Evolutionary conservation across 2,888 invertebrate species (phyloP).

Genomic region (Rhaphigaster nebulosa): DNA sequence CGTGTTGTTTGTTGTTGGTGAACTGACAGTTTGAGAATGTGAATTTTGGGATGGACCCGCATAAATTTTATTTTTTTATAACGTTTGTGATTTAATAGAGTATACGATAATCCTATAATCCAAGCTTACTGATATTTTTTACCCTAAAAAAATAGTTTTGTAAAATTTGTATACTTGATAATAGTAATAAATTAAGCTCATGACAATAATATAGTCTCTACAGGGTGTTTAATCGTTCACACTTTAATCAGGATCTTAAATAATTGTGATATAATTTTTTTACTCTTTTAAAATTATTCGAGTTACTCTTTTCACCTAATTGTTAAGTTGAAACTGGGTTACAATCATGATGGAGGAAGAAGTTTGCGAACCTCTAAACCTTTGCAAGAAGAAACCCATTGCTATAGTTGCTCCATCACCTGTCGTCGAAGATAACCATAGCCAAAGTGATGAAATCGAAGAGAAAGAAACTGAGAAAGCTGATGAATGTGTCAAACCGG

Average conservation of each 20-base stretch:
- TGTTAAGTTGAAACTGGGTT: slow-evolving; percentile 26
- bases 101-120: slow-evolving; percentile 49
- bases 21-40: slow-evolving; percentile 44
- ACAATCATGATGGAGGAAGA: slow-evolving; percentile 64
- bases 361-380: slow-evolving; percentile 72
- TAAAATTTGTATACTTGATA: slow-evolving; percentile 62
- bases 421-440: slow-evolving; percentile 62
- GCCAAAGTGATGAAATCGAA: slow-evolving; percentile 56
- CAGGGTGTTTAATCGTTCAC: slow-evolving; percentile 60
- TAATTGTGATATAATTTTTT: slow-evolving; percentile 58
- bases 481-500: slow-evolving; percentile 64
- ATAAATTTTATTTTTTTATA: slow-evolving; percentile 59
- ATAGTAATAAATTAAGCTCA: slow-evolving; percentile 60
- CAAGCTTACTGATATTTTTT: slow-evolving; percentile 54
- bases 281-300: slow-evolving; percentile 43
- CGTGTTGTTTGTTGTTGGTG: slow-evolving; percentile 22
- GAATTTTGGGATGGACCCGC: slow-evolving; percentile 26
- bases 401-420: slow-evolving; percentile 73
- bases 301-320: background rate
- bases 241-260: slow-evolving; percentile 44
- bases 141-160: slow-evolving; percentile 53
- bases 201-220: slow-evolving; percentile 63
- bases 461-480: slow-evolving; percentile 66
- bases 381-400: slow-evolving; percentile 72
- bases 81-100: slow-evolving; percentile 58